Evolutionary conservation across 2,113 vertebrate genomes (phyloP).

Genomic region (Promerops cafer): DNA sequence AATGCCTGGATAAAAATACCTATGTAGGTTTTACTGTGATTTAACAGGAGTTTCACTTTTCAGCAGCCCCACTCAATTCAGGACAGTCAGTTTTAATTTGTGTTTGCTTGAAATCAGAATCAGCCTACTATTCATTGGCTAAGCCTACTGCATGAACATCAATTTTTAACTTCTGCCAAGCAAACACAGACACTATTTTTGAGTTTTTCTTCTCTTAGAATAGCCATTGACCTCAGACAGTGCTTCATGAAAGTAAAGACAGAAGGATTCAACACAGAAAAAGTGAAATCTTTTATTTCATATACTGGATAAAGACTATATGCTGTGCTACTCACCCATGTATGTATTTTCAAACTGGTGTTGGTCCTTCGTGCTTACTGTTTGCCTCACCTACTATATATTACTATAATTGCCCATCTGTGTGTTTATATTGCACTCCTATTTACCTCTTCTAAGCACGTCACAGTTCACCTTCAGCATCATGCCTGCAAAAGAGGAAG

Average conservation of each 20-base stretch:
- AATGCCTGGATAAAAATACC: neutral
- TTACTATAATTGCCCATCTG: neutral
- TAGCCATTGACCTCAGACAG: neutral
- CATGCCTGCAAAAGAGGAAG: neutral
- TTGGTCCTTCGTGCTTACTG: neutral
- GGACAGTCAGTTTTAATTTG: neutral
- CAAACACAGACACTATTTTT: neutral
- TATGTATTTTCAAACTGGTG: neutral
- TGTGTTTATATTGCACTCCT: neutral
- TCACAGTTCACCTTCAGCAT: neutral
- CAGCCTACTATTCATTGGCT: neutral
- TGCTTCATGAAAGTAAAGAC: neutral
- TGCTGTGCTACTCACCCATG: neutral
- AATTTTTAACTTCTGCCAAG: constrained; percentile 1
- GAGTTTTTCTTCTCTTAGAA: neutral
- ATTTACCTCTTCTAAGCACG: neutral
- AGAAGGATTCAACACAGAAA: neutral
- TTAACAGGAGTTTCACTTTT: neutral
- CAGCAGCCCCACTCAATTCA: neutral
- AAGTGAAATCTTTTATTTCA: neutral
- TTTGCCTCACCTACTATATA: neutral
- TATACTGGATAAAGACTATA: neutral
- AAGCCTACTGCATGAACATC: neutral
- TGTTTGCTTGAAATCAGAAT: neutral
- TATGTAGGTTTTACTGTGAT: neutral